Evolutionary conservation across 2,888 invertebrate species (phyloP).

Genomic region (Eutolmus rufibarbis): DNA sequence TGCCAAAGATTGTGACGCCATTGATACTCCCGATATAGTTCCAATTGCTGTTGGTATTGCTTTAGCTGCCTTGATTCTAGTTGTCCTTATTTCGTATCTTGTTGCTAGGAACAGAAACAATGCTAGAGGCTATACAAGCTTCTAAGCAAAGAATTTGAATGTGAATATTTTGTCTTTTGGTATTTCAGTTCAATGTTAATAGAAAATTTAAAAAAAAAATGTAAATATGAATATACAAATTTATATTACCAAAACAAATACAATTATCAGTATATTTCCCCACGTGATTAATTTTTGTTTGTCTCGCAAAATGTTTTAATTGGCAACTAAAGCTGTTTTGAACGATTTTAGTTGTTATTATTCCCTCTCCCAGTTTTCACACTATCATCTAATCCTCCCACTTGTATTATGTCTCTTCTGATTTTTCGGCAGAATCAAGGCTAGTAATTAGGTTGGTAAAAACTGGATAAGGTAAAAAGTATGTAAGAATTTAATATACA

Average conservation of each 20-base stretch:
- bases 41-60: constrained; percentile 97
- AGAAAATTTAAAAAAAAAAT: neutral
- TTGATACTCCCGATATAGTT: constrained; percentile 85
- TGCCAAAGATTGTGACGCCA: constrained; percentile 77
- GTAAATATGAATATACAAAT: neutral
- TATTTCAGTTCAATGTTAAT: neutral
- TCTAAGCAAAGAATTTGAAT: constrained; percentile 65
- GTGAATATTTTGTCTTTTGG: neutral
- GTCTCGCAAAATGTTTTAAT: neutral
- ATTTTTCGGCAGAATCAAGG: constrained; percentile 29
- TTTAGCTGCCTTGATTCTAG: constrained; percentile 85
- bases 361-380: neutral
- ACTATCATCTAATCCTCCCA: neutral
- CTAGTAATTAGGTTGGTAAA: constrained; percentile 37
- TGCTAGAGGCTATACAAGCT: constrained; percentile 86
- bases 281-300: neutral
- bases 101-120: constrained; percentile 87
- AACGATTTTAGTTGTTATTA: neutral
- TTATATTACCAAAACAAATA: neutral
- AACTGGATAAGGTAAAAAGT: constrained; percentile 2
- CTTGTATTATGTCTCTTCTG: constrained; percentile 9
- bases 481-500: constrained; percentile 35
- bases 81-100: constrained; percentile 92
- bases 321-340: neutral
- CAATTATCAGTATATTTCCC: neutral